Evolutionary conservation across 2,113 vertebrate species (phyloP).

Genomic region (Rallus limicola): DNA sequence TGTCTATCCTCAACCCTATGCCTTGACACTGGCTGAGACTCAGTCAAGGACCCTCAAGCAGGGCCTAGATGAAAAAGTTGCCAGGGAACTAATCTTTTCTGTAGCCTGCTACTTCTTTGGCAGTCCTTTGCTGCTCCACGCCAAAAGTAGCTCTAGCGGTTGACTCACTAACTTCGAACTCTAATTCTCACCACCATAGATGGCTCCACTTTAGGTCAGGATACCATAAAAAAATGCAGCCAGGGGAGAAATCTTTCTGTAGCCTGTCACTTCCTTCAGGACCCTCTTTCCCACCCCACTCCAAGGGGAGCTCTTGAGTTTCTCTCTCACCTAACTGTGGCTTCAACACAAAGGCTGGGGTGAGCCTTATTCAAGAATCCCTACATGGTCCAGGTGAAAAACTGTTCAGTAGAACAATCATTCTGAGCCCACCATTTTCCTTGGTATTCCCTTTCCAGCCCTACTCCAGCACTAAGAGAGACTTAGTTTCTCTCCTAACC

Average conservation of each 20-base stretch:
- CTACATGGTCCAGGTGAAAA: not conserved
- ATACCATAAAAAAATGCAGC: not conserved
- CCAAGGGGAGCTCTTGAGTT: not conserved
- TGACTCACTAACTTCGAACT: not conserved
- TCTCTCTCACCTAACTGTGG: not conserved
- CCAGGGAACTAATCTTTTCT: not conserved
- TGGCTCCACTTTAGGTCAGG: not conserved
- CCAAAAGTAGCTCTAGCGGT: not conserved
- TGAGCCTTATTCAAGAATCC: not conserved
- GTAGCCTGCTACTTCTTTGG: not conserved
- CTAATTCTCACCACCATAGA: not conserved
- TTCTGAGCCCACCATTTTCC: not conserved
- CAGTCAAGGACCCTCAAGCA: not conserved
- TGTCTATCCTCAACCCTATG: not conserved
- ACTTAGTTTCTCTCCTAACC: not conserved
- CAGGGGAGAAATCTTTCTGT: not conserved
- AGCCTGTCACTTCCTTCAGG: not conserved
- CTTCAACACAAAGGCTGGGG: not conserved
- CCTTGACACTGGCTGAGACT: not conserved
- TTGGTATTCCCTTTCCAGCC: not conserved
- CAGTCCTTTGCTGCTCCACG: not conserved
- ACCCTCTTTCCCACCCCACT: not conserved
- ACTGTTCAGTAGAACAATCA: not conserved
- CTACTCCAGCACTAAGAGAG: not conserved
- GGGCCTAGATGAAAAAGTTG: not conserved